Base-by-base conservation (phyloP, 2,888 invertebrate genomes). In the Linnaemya vulpina region DNA sequence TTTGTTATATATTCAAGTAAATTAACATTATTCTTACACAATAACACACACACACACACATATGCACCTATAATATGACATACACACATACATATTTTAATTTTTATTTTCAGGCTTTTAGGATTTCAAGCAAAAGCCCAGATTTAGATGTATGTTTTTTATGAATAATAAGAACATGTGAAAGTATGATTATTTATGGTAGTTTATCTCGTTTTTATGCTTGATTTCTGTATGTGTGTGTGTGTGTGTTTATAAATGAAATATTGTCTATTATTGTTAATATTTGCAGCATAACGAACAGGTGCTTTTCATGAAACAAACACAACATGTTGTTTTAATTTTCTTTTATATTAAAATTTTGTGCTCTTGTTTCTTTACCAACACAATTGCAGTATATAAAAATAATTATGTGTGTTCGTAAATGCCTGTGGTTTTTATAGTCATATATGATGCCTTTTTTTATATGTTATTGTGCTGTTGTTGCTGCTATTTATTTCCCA, bases 261-360 rank as follows among this genome's bases (percentile, higher is more conserved):
- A 30, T 43, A 46, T 30, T 58, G 13, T 58, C 9, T 58, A 22
- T 22, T n/a, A 35, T 73, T 60, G 43, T 73, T 38, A 43, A 58
- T 79, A 63, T 75, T 79, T 79, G 63, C 58, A 65, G 58, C 62
- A 76, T 80, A 70, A 9, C 25, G 46, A 80, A 73, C 80, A 80
- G 84, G 80, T 84, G 80, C 76, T 80, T 53, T 76, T 73, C 49
- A 73, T 49, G 71, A 73, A 71, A 67, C 67, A 73, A 80, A 73
- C 58, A 77, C 67, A 83, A 79, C 71, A 71, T 84, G 70, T 76
- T 84, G 51, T 76, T 76, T 74, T 80, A 35, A 46, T 55, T 63
- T 43, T 25, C 7, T 25, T 74, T 30, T 51, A 74, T 49, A 38
- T n/a, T 15, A 58, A 75, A 58, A 65, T 60, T 49, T 71, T 77